These are phyloP conservation scores for Indicator indicator DNA, from an alignment of 2,113 vertebrate genomes.

Conservation along the genomic window DNA sequence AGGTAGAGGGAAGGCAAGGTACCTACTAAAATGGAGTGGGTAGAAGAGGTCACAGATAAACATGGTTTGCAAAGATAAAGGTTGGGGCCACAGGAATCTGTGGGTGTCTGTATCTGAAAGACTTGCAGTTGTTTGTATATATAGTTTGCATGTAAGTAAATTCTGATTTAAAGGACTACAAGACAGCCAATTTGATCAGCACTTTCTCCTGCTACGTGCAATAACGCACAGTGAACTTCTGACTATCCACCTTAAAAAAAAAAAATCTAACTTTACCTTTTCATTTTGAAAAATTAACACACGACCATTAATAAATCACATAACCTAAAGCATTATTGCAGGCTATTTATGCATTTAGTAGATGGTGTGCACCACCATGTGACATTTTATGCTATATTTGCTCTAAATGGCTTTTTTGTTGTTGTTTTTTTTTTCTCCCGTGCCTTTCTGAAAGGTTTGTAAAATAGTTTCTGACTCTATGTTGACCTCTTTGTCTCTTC, in stretches of 20 bases:
- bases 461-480: constrained; percentile 24
- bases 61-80: accelerated
- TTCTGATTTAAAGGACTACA: neutral
- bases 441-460: neutral
- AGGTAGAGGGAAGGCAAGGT: neutral
- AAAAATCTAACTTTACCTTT: neutral
- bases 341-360: neutral
- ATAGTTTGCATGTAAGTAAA: neutral
- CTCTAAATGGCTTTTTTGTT: neutral
- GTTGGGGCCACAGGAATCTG: neutral
- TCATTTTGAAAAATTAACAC: neutral
- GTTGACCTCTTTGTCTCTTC: constrained; percentile 33
- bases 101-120: neutral
- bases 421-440: neutral
- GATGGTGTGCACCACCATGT: neutral
- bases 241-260: neutral
- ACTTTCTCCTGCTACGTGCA: neutral
- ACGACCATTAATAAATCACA: neutral
- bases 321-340: neutral
- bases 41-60: neutral
- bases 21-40: neutral
- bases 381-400: neutral
- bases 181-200: neutral
- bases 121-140: neutral
- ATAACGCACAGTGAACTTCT: neutral